Percentiles rank a stretch among this genome's conserved stretches.
Evolutionary conservation across 2,888 invertebrate genomes (phyloP).

Genomic region (Apamea sordens): DNA sequence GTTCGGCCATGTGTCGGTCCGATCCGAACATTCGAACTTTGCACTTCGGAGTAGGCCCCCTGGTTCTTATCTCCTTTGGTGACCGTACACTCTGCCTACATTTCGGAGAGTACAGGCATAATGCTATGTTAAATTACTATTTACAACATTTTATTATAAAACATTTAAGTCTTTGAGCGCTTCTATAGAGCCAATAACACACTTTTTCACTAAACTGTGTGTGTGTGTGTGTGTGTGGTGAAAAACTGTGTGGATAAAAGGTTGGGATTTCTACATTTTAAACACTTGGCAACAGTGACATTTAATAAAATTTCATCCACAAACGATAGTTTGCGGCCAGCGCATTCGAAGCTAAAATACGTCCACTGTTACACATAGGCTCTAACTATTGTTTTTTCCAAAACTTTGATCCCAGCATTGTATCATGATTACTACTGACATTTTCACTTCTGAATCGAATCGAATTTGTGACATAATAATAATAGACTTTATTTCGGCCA

Average conservation of each 20-base stretch:
- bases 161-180: neutral
- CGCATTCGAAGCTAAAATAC: neutral
- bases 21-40: no score
- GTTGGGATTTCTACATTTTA: neutral
- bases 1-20: no score
- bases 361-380: neutral
- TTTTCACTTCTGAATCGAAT: no score
- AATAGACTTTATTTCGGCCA: no score
- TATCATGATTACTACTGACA: neutral
- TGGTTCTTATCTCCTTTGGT: no score
- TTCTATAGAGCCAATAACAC: neutral
- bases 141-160: slow-evolving; percentile 13
- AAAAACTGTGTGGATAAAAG: neutral
- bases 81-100: no score
- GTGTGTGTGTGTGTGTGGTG: no score
- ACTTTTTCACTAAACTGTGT: neutral
- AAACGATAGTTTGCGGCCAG: slow-evolving; percentile 12
- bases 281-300: neutral
- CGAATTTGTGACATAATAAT: no score
- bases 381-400: neutral
- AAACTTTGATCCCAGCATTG: neutral
- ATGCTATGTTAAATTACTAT: slow-evolving; percentile 1
- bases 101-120: neutral
- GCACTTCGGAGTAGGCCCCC: no score
- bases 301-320: neutral